Evolutionary conservation across 2,888 invertebrate species (phyloP).

Genomic region (Scaptomyza cyrtandrae): DNA sequence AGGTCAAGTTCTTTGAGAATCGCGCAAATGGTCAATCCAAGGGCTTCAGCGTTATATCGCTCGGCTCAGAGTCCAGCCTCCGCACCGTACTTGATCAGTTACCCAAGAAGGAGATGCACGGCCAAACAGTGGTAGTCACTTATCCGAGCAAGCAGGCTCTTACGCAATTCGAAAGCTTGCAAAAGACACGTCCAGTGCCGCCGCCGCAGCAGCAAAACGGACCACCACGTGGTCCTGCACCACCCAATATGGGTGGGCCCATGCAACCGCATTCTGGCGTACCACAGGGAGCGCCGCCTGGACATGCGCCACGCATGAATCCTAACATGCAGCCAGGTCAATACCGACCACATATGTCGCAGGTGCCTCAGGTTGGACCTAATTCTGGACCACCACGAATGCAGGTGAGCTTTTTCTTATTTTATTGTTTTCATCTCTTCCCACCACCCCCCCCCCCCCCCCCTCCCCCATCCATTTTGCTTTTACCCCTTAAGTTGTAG

Average conservation of each 20-base stretch:
- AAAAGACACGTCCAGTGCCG: constrained; percentile 94
- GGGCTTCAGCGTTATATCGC: constrained; percentile 97
- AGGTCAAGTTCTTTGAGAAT: constrained; percentile 99
- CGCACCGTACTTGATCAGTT: constrained; percentile 95
- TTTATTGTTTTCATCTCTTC: background rate
- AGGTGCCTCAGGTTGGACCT: constrained; percentile 86
- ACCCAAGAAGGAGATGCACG: constrained; percentile 97
- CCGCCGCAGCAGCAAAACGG: constrained; percentile 87
- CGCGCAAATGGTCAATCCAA: constrained; percentile 99
- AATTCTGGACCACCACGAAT: constrained; percentile 87
- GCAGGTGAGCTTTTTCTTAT: constrained; percentile 84
- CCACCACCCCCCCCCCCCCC: too few species aligned
- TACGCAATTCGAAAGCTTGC: constrained; percentile 95
- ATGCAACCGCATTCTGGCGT: constrained; percentile 85
- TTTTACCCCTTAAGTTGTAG: constrained; percentile 33
- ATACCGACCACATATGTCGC: constrained; percentile 87
- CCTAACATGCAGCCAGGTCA: constrained; percentile 86
- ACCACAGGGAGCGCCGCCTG: constrained; percentile 85
- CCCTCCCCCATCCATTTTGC: constrained; percentile 13
- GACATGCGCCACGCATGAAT: constrained; percentile 86
- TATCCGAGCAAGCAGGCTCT: constrained; percentile 96
- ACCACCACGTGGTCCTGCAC: constrained; percentile 85
- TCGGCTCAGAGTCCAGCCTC: constrained; percentile 96
- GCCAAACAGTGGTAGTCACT: constrained; percentile 97
- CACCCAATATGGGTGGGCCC: constrained; percentile 83